Base-by-base conservation (phyloP, 2,797 vertebrate genomes). In the Anisognathus igniventris region DNA sequence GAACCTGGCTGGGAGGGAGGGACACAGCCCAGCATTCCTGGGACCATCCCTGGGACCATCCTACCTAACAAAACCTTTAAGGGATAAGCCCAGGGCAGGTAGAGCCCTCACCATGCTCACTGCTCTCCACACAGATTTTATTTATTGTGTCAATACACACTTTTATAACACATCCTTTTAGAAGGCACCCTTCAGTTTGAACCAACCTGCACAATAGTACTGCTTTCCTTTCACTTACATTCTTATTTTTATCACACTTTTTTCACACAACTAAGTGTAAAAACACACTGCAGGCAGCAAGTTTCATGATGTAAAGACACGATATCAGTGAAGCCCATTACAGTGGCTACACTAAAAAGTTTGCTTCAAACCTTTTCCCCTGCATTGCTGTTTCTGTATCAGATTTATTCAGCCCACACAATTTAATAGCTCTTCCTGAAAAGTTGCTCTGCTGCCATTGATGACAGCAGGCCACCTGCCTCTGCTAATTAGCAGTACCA, bases 391-490 rank as follows among this genome's bases (percentile, higher is more conserved):
- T n/a, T 88, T 80, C 81, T 80, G 22, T 13, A 24, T 45, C 40
- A 50, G 10, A 73, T 76, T 68, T 66, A 73, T 84, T 86, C 86
- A 88, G 30, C 25, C 9, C 61, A 80, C n/a, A 53, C n/a, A 57
- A 50, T 73, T 74, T 57, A 89, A 25, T 9, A 51, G 53, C 39
- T 85, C 75, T 45, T 87, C 80, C 47, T 79, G 65, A 67, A 53
- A 89, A 80, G 71, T 79, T 74, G 28, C 30, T 54, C 81, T 74
- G 14, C 20, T 18, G 18, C 54, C 31, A 18, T 1, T 58, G 71
- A 85, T 9, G 44, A 66, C 37, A 91, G 81, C 50, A 82, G 75
- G 40, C 79, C 85, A 95, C 82, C 76, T 88, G 76, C 73, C 79
- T 75, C 66, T 75, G 62, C 31, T 75, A 65, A 80, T 86, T 72